These are phyloP conservation scores for Tenthredo mesomela DNA, from an alignment of 2,888 invertebrate species.

Conservation along the genomic window DNA sequence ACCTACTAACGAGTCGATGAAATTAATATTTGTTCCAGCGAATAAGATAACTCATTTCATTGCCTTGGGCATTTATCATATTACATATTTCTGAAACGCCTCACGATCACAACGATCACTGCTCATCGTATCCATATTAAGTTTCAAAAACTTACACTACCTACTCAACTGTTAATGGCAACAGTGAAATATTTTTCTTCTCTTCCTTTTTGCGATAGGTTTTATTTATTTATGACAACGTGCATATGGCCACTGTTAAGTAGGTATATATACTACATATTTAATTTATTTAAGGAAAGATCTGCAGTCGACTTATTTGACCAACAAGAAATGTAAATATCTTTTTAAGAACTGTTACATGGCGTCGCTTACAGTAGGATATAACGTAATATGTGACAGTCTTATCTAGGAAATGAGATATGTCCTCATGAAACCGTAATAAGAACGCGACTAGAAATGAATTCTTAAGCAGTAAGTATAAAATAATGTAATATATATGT, in stretches of 20 bases:
- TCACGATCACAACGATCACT: background rate
- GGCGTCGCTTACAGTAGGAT: constrained; percentile 21
- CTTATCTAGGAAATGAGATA: constrained; percentile 36
- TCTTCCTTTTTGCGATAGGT: background rate
- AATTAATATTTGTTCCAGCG: constrained; percentile 32
- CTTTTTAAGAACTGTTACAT: constrained; percentile 28
- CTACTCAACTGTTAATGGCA: constrained; percentile 1
- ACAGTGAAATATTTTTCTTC: background rate
- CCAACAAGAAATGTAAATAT: constrained; percentile 25
- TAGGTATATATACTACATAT: background rate
- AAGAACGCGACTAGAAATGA: constrained; percentile 12
- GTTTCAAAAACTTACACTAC: background rate
- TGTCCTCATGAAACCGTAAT: constrained; percentile 16
- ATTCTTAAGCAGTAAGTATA: constrained; percentile 11
- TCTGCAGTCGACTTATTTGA: constrained; percentile 6
- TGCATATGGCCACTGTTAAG: background rate
- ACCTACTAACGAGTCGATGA: constrained; percentile 25
- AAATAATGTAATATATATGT: background rate
- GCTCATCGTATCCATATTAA: background rate
- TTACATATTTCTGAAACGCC: constrained; percentile 4
- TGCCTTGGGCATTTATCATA: background rate
- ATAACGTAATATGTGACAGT: constrained; percentile 10
- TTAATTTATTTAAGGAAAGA: constrained; percentile 9
- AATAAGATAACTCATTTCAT: background rate
- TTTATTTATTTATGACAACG: constrained; percentile 16